phyloP scores from a whole-genome alignment of 2,797 vertebrate species.

The Sandelia bainsii region DNA sequence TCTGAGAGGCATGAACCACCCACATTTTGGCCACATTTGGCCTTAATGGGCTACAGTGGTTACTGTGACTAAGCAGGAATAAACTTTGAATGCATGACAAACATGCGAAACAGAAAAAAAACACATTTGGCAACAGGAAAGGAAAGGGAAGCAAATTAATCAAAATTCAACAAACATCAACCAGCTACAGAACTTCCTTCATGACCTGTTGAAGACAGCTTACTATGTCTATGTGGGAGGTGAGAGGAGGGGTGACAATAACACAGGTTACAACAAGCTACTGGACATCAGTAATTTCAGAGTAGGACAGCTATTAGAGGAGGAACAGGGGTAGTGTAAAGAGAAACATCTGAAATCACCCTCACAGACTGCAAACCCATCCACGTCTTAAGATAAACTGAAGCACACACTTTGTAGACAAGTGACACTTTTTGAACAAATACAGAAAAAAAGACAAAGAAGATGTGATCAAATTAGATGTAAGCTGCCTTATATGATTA shows the following conservation, averaged over 20 bases:
- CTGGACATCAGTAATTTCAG: slow-evolving; percentile 48
- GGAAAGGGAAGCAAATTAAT: slow-evolving; percentile 6
- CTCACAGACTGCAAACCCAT: slow-evolving; percentile 7
- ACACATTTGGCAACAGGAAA: not conserved
- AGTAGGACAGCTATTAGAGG: slow-evolving; percentile 41
- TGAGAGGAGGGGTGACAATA: slow-evolving; percentile 20
- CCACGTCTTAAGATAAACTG: slow-evolving; percentile 7
- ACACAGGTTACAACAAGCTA: slow-evolving; percentile 57
- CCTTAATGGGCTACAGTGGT: slow-evolving; percentile 39
- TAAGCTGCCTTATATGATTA: not conserved
- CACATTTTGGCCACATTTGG: slow-evolving; percentile 34
- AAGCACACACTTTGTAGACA: slow-evolving; percentile 8
- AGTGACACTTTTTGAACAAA: not conserved
- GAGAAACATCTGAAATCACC: slow-evolving; percentile 43
- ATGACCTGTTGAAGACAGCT: slow-evolving; percentile 6
- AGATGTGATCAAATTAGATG: too few species aligned
- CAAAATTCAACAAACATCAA: slow-evolving; percentile 11
- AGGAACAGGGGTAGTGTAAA: slow-evolving; percentile 25
- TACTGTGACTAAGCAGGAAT: slow-evolving; percentile 29
- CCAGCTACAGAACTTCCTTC: not conserved
- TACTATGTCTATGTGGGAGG: slow-evolving; percentile 11
- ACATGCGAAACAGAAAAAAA: slow-evolving; percentile 15
- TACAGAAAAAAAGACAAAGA: too few species aligned
- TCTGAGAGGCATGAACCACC: slow-evolving; percentile 37
- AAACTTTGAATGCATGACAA: slow-evolving; percentile 14